Evolutionary conservation across 2,888 invertebrate species (phyloP).

Genomic region (Patella ulyssiponensis): DNA sequence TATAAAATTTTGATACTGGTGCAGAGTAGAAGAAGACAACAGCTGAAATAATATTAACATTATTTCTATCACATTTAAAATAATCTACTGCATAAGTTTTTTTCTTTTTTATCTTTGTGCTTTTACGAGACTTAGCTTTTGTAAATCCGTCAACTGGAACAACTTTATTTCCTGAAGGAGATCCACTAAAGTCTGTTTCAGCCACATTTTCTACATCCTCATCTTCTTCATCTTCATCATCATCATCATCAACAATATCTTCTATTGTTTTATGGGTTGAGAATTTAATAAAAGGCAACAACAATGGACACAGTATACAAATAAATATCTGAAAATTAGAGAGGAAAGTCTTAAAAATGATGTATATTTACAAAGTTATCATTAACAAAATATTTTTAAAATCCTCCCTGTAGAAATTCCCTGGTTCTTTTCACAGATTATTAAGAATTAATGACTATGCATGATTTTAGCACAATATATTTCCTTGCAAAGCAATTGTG

Average conservation of each 20-base stretch:
- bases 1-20: constrained; percentile 69
- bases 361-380: no score
- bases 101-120: constrained; percentile 31
- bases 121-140: neutral
- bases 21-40: constrained; percentile 68
- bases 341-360: no score
- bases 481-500: no score
- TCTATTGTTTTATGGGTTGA: constrained; percentile 51
- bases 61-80: constrained; percentile 41
- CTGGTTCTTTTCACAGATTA: no score
- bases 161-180: constrained; percentile 18
- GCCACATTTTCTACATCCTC: constrained; percentile 37
- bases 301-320: constrained; percentile 57
- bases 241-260: constrained; percentile 35
- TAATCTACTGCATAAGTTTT: constrained; percentile 53
- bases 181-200: constrained; percentile 23
- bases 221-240: constrained; percentile 39
- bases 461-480: no score
- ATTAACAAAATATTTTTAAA: no score
- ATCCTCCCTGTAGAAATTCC: no score
- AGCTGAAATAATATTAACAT: constrained; percentile 57
- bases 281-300: constrained; percentile 65
- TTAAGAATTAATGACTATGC: no score
- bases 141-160: constrained; percentile 9
- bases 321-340: constrained; percentile 55